These are phyloP conservation scores for Phrynocephalus forsythii DNA, from an alignment of 2,797 vertebrate genomes.

Conservation along the genomic window DNA sequence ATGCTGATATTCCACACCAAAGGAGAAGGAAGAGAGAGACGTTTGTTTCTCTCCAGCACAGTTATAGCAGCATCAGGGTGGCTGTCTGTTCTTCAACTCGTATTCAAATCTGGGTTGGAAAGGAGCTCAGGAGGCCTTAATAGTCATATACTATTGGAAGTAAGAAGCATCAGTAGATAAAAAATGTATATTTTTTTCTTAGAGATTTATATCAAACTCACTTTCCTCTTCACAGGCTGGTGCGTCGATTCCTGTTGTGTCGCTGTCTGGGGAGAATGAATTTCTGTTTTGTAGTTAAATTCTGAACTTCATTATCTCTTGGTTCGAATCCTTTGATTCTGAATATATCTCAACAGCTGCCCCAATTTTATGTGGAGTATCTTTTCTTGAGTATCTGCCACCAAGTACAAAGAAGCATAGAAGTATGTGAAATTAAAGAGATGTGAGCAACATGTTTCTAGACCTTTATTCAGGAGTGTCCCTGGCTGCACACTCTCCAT, in stretches of 20 bases:
- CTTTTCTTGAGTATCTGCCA: neutral
- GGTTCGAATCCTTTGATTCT: neutral
- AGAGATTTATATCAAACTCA: neutral
- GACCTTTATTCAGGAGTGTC: neutral
- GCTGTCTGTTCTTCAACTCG: neutral
- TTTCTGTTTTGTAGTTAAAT: neutral
- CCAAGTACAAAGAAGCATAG: neutral
- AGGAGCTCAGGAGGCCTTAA: neutral
- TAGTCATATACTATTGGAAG: too few species aligned
- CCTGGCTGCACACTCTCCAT: too few species aligned
- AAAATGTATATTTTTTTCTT: too few species aligned
- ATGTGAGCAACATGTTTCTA: neutral
- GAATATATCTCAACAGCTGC: neutral
- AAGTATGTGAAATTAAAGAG: neutral
- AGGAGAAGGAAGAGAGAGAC: too few species aligned
- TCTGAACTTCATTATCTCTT: neutral
- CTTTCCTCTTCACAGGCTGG: neutral
- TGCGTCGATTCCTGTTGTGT: neutral
- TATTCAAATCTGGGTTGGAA: neutral
- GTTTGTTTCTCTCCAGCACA: neutral
- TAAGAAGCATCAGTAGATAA: neutral
- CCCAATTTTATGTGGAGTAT: neutral
- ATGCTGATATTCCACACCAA: neutral
- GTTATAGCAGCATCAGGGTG: neutral
- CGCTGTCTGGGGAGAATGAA: too few species aligned